These are phyloP conservation scores for Philopotamus ludificatus DNA, from an alignment of 1,140 invertebrate species.

Conservation along the genomic window DNA sequence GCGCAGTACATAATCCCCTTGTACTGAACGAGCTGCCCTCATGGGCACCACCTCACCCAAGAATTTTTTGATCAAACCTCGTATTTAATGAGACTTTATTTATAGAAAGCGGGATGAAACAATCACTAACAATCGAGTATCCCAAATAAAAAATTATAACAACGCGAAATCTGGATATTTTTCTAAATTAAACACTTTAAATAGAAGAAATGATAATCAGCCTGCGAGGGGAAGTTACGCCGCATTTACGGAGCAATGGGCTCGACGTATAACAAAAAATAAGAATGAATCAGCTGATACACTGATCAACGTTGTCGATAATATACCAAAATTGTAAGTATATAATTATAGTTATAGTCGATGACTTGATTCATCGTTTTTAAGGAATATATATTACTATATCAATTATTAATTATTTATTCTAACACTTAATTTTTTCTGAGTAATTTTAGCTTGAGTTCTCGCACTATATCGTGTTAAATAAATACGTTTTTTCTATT, in stretches of 20 bases:
- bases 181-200: neutral
- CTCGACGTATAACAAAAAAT: constrained; percentile 18
- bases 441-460: no score
- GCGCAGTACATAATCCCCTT: no score
- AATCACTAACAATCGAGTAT: constrained; percentile 9
- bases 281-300: neutral
- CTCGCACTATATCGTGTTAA: no score
- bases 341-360: neutral
- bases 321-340: constrained; percentile 37
- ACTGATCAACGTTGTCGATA: constrained; percentile 17
- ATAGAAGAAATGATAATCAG: neutral
- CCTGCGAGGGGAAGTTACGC: neutral
- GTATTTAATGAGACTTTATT: neutral
- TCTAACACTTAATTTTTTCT: no score
- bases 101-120: constrained; percentile 16
- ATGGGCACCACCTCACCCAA: no score
- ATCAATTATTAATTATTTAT: no score
- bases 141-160: constrained; percentile 20
- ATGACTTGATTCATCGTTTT: neutral
- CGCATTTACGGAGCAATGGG: constrained; percentile 27
- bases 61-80: neutral
- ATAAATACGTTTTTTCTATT: no score
- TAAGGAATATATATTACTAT: no score
- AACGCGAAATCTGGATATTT: constrained; percentile 1
- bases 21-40: no score